Evolutionary conservation across 1,140 invertebrate genomes (phyloP).

Genomic region (Neodiprion fabricii): DNA sequence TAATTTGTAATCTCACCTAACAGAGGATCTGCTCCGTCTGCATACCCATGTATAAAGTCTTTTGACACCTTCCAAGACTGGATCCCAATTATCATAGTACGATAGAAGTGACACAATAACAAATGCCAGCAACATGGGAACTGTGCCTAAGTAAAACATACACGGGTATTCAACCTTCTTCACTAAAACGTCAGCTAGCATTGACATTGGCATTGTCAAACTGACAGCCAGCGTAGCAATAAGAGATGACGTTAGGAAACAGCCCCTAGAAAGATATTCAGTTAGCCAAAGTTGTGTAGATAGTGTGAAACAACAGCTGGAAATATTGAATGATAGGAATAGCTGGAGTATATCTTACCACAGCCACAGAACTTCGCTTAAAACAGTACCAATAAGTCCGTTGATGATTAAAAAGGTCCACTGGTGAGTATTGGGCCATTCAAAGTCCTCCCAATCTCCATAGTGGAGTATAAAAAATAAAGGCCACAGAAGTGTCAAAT

Average conservation of each 20-base stretch:
- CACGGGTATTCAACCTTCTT: slow-evolving; percentile 77
- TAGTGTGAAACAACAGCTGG: slow-evolving; percentile 1
- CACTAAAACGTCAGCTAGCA: slow-evolving; percentile 80
- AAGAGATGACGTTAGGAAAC: slow-evolving; percentile 87
- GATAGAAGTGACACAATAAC: slow-evolving; percentile 76
- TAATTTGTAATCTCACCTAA: slow-evolving; percentile 51
- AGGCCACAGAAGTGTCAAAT: slow-evolving; percentile 83
- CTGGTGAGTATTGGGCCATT: slow-evolving; percentile 81
- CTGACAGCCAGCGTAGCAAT: slow-evolving; percentile 84
- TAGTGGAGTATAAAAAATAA: slow-evolving; percentile 85
- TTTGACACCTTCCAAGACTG: slow-evolving; percentile 71
- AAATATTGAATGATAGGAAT: neutral
- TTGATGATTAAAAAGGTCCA: slow-evolving; percentile 81
- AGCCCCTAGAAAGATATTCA: slow-evolving; percentile 70
- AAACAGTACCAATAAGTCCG: slow-evolving; percentile 85
- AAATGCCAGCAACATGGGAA: slow-evolving; percentile 82
- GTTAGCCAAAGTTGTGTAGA: neutral
- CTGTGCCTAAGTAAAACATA: slow-evolving; percentile 80
- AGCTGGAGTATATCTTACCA: slow-evolving; percentile 67
- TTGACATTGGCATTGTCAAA: slow-evolving; percentile 84
- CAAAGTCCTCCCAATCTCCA: slow-evolving; percentile 77
- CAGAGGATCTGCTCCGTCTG: slow-evolving; percentile 56
- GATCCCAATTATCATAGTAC: slow-evolving; percentile 88
- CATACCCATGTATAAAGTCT: slow-evolving; percentile 66
- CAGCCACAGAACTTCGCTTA: slow-evolving; percentile 87